Percentiles rank a stretch among this genome's conserved stretches.
Conservation (phyloP, 92 coral and sea anemone species). For the Palythoa grandis region DNA sequence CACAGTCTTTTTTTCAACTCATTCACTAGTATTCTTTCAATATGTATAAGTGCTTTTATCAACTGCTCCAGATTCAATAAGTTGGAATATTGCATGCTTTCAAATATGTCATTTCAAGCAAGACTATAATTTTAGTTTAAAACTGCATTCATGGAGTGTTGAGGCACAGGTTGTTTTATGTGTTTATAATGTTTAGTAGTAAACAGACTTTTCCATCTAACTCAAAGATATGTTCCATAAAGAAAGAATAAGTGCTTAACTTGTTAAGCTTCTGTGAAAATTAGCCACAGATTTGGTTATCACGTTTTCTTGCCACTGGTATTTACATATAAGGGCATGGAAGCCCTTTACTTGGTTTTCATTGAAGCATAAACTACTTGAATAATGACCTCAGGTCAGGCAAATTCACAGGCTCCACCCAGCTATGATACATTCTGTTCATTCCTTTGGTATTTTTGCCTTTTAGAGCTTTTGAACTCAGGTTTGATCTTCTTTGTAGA, state of each 20-base stretch:
- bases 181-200: not conserved
- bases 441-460: constrained; percentile 12
- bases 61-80: not conserved
- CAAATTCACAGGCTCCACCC: constrained; percentile 9
- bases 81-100: not conserved
- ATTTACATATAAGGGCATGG: constrained; percentile 45
- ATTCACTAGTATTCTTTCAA: not conserved
- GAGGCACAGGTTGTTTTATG: not conserved
- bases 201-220: not conserved
- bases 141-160: not conserved
- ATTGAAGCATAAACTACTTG: constrained; percentile 25
- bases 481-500: not conserved
- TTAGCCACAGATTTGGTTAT: constrained; percentile 35
- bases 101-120: not conserved
- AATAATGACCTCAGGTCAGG: constrained; percentile 31
- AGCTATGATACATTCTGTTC: not conserved
- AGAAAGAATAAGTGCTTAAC: not conserved
- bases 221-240: not conserved
- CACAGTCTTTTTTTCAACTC: too few relatives aligned
- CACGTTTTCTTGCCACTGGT: not conserved
- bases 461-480: not conserved
- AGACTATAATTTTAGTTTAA: not conserved
- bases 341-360: constrained; percentile 15
- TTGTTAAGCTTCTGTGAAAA: not conserved
- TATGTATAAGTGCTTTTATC: not conserved